These are phyloP conservation scores for Coranthus polyacanthus DNA, from an alignment of 2,797 vertebrate species.

Conservation along the genomic window DNA sequence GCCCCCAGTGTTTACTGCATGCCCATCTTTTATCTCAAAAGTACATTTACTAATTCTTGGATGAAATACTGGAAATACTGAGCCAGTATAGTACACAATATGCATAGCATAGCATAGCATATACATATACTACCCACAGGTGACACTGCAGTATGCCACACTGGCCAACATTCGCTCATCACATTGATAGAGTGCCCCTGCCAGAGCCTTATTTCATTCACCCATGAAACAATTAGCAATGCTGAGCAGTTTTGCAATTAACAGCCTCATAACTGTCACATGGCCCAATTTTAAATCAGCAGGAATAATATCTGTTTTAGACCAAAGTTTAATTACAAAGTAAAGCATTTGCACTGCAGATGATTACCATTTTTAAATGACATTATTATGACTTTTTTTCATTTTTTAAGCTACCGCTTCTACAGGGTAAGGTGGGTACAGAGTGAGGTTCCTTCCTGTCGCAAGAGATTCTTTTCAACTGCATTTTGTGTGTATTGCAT, in stretches of 20 bases:
- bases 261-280: slow-evolving; percentile 86
- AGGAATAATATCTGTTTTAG: slow-evolving; percentile 85
- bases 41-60: background rate
- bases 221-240: slow-evolving; percentile 86
- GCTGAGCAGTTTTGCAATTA: slow-evolving; percentile 87
- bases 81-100: slow-evolving; percentile 27
- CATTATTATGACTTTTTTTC: slow-evolving; percentile 59
- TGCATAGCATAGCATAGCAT: background rate
- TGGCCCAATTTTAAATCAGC: slow-evolving; percentile 86
- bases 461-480: slow-evolving; percentile 37
- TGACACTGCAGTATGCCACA: slow-evolving; percentile 61
- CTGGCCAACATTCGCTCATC: slow-evolving; percentile 62
- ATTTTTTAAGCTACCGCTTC: slow-evolving; percentile 41
- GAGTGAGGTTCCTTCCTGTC: slow-evolving; percentile 25
- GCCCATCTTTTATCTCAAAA: slow-evolving; percentile 13
- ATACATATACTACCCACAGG: slow-evolving; percentile 57
- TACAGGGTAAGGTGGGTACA: slow-evolving; percentile 24
- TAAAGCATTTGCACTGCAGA: slow-evolving; percentile 80
- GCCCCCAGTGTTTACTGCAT: slow-evolving; percentile 1
- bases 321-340: slow-evolving; percentile 88
- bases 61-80: slow-evolving; percentile 47
- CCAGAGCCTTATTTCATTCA: slow-evolving; percentile 81
- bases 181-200: slow-evolving; percentile 79
- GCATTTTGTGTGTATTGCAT: slow-evolving; percentile 42
- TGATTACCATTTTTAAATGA: slow-evolving; percentile 83